Evolutionary conservation across 2,797 vertebrate genomes (phyloP), one percentile per base, ranked within the genome.

Genomic region (Manis crassicaudata): DNA sequence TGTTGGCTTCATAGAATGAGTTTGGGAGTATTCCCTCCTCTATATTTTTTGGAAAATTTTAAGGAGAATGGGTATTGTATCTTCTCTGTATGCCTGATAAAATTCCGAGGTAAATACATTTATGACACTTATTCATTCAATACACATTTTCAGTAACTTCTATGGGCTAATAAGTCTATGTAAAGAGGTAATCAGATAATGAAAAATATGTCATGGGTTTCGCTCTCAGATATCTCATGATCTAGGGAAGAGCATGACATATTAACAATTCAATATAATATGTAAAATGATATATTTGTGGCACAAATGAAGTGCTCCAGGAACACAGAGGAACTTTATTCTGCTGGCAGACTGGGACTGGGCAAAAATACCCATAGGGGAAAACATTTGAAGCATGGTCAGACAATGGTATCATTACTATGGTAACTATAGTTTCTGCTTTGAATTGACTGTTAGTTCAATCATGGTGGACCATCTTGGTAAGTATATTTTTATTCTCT

Each of bases 401-500:
- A 62, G 27, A 50, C 13, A 56, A 7, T 27, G 60, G 27, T 40
- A 77, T 76, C 43, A 25, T 63, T 81, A 81, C 68, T 89, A 35
- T 1, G 2, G 23, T 65, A 84, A 14, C 52, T 46, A 8, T 80
- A 72, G 60, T 83, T 79, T 92, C 75, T 92, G 21, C 52, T 89
- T 70, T 86, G 50, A 73, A 91, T 0, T 60, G 56, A 67, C 11
- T 20, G 7, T 63, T 84, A 63, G 56, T 83, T 21, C 23, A 72
- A 13, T 87, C 27, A 63, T 40, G 25, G 32, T 62, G 40, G 70
- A 46, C 40, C 25, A 88, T 46, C n/a, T 29, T 95, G 76, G 0
- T 32, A 90, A 73, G 21, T 89, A 37, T 65, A 63, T n/a, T 83
- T 88, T 90, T 90, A 18, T 86, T 92, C 6, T 95, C 37, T 65